A percentile compares a stretch with the other conserved stretches of the same genome.
Evolutionary conservation across 1,140 invertebrate genomes (phyloP).

Genomic region (Bombus sylvicola): DNA sequence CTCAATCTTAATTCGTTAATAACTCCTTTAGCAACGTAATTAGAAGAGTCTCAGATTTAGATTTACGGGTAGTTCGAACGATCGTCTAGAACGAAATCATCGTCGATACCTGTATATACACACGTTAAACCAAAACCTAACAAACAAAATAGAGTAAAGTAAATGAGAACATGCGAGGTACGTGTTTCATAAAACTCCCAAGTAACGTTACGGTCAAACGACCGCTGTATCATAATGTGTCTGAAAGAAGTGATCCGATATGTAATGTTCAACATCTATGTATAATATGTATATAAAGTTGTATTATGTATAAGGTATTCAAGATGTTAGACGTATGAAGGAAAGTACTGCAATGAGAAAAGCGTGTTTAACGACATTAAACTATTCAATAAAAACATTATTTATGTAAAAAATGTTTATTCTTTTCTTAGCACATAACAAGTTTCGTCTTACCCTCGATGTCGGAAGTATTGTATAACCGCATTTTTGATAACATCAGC

Average conservation of each 20-base stretch:
- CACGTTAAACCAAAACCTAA: background rate
- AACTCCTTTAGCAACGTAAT: background rate
- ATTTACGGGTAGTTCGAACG: conserved; percentile 1
- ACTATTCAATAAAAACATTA: conserved; percentile 72
- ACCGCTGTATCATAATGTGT: conserved; percentile 32
- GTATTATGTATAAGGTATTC: conserved; percentile 68
- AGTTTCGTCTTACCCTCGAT: background rate
- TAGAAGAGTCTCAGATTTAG: background rate
- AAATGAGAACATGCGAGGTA: background rate
- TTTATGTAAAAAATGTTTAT: conserved; percentile 72
- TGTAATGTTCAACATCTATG: conserved; percentile 58
- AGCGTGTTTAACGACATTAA: conserved; percentile 62
- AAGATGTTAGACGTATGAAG: conserved; percentile 43
- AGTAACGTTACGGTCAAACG: background rate
- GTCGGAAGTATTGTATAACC: conserved; percentile 15
- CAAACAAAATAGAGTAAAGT: background rate
- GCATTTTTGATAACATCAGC: background rate
- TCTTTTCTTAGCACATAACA: conserved; percentile 20
- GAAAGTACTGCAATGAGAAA: conserved; percentile 46
- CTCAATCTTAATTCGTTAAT: conserved; percentile 49
- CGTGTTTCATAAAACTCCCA: background rate
- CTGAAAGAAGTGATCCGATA: conserved; percentile 6
- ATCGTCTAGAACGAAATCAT: background rate
- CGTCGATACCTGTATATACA: background rate
- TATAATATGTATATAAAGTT: conserved; percentile 74